Conservation (phyloP, 2,797 vertebrate species). For the Centroberyx gerrardi region DNA sequence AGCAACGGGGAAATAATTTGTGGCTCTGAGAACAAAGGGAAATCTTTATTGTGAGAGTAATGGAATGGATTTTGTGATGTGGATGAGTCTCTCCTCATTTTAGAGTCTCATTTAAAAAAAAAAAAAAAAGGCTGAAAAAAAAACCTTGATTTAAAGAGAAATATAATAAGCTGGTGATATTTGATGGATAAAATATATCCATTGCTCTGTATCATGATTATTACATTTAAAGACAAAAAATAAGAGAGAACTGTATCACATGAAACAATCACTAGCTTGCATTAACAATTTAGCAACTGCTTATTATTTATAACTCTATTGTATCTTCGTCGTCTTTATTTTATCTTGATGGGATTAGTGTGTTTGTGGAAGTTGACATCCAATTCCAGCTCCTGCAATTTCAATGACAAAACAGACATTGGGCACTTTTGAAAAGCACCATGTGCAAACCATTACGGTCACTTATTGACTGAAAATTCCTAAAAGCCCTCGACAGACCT, state of each 20-base stretch:
- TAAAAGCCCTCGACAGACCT: constrained; percentile 63
- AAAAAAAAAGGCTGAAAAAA: constrained; percentile 64
- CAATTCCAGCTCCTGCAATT: constrained; percentile 42
- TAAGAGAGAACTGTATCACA: constrained; percentile 1
- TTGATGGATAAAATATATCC: constrained; percentile 31
- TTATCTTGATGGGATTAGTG: constrained; percentile 6
- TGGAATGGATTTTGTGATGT: constrained; percentile 77
- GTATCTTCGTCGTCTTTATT: constrained; percentile 4
- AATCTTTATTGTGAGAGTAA: constrained; percentile 76
- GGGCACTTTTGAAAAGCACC: constrained; percentile 42
- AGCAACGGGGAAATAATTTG: constrained; percentile 79
- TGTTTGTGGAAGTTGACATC: background rate
- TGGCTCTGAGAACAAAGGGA: constrained; percentile 78
- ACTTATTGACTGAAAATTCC: constrained; percentile 64
- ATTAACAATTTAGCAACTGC: constrained; percentile 26
- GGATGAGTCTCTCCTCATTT: constrained; percentile 65
- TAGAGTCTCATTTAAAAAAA: constrained; percentile 45
- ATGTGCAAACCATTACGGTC: constrained; percentile 56
- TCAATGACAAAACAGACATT: constrained; percentile 17
- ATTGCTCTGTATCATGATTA: constrained; percentile 16
- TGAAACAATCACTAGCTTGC: background rate
- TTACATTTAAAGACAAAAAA: constrained; percentile 18
- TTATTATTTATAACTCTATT: constrained; percentile 22
- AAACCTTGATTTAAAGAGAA: constrained; percentile 47
- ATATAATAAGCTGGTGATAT: constrained; percentile 35